A percentile compares a stretch with the other conserved stretches of the same genome.
phyloP scores from a whole-genome alignment of 2,797 vertebrate species.

The Cynopterus sphinx region DNA sequence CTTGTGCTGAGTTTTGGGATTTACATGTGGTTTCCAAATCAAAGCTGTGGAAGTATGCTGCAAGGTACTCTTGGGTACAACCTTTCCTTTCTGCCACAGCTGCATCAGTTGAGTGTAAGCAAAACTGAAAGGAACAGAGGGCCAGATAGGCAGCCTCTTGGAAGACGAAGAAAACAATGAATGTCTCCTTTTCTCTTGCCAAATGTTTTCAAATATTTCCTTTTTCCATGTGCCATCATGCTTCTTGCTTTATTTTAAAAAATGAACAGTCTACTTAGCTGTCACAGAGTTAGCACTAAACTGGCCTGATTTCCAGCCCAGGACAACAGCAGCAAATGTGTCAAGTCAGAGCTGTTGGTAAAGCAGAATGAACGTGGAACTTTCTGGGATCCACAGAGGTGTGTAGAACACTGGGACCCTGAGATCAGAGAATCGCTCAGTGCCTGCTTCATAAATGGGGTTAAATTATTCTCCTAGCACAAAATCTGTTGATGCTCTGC shows the following conservation, averaged over 20 bases:
- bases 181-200: background rate
- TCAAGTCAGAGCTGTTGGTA: background rate
- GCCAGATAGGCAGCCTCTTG: background rate
- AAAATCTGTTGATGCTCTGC: background rate
- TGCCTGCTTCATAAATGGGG: background rate
- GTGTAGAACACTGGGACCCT: background rate
- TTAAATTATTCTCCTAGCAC: background rate
- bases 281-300: background rate
- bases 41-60: background rate
- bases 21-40: background rate
- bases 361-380: background rate
- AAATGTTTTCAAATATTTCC: background rate
- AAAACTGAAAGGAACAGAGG: background rate
- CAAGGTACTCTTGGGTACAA: background rate
- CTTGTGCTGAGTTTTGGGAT: background rate
- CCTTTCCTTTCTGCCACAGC: background rate
- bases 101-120: background rate
- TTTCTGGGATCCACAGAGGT: background rate
- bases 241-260: background rate
- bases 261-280: background rate
- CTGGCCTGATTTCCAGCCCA: background rate
- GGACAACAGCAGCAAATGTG: background rate
- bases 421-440: background rate
- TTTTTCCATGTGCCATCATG: background rate
- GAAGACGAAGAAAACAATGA: background rate